Evolutionary conservation across 2,888 invertebrate genomes (phyloP).

Genomic region (Aphodius sticticus): DNA sequence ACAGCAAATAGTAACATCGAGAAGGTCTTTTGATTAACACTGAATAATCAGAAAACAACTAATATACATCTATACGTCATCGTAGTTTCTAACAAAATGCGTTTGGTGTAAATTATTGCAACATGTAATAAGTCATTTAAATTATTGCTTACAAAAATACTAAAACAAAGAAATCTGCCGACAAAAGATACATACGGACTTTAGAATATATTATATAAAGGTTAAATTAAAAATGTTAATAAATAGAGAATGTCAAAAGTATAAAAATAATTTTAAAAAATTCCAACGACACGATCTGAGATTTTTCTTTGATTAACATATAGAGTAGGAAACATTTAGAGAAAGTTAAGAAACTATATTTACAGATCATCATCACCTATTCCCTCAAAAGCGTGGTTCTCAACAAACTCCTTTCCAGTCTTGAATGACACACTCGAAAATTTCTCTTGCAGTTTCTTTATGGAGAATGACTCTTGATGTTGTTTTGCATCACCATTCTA

Average conservation of each 20-base stretch:
- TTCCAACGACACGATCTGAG: background rate
- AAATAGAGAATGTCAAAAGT: background rate
- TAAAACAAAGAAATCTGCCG: no score
- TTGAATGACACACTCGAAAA: slow-evolving; percentile 77
- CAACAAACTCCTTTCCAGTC: slow-evolving; percentile 75
- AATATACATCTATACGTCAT: background rate
- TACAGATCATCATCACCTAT: slow-evolving; percentile 94
- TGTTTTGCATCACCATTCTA: slow-evolving; percentile 68
- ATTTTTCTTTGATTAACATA: background rate
- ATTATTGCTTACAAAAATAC: background rate
- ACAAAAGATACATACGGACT: no score
- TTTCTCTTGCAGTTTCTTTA: slow-evolving; percentile 77
- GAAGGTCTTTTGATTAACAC: no score
- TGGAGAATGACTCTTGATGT: slow-evolving; percentile 74
- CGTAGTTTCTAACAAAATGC: background rate
- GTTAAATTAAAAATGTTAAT: background rate
- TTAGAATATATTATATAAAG: background rate
- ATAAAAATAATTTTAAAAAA: background rate
- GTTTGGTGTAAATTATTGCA: background rate
- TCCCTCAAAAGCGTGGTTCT: slow-evolving; percentile 93
- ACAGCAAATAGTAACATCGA: background rate
- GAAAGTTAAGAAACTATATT: slow-evolving; percentile 15
- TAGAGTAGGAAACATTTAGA: background rate
- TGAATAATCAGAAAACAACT: no score
- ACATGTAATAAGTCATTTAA: background rate